Percentiles rank a stretch among this genome's conserved stretches.
phyloP scores from a whole-genome alignment of 2,113 vertebrate species.

The Phalacrocorax pelagicus region DNA sequence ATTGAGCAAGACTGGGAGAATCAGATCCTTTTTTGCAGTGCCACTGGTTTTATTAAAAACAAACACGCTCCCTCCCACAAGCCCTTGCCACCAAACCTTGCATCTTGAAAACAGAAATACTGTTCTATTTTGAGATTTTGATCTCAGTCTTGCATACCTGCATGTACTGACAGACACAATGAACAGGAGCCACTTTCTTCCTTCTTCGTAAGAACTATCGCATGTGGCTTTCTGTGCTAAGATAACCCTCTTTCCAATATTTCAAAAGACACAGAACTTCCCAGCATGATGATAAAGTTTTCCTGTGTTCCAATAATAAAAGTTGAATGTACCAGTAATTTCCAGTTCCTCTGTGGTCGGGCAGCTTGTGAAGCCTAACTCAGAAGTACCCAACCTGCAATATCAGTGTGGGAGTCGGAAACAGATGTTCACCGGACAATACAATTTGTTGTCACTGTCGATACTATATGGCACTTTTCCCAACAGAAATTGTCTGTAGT shows the following conservation, averaged over 20 bases:
- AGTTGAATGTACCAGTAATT: conserved; percentile 70
- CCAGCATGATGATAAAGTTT: conserved; percentile 79
- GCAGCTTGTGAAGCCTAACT: conserved; percentile 69
- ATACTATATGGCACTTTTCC: conserved; percentile 78
- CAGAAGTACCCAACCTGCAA: conserved; percentile 57
- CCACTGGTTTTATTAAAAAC: neutral
- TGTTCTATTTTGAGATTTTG: neutral
- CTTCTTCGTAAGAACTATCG: conserved; percentile 15
- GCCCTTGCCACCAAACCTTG: neutral
- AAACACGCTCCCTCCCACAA: neutral
- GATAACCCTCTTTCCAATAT: conserved; percentile 64
- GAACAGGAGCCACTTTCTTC: conserved; percentile 14
- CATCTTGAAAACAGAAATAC: conserved; percentile 14
- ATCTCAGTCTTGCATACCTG: neutral
- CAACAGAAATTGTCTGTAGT: conserved; percentile 76
- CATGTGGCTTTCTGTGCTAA: conserved; percentile 52
- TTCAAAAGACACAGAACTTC: conserved; percentile 77
- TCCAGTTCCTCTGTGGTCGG: conserved; percentile 77
- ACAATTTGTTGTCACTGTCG: conserved; percentile 79
- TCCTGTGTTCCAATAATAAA: conserved; percentile 85
- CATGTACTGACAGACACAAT: neutral
- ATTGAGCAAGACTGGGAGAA: neutral
- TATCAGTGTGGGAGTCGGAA: conserved; percentile 83
- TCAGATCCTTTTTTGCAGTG: neutral
- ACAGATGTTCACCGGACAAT: conserved; percentile 84